phyloP scores from a whole-genome alignment of 2,888 invertebrate species.

The Notocelia uddmanniana region DNA sequence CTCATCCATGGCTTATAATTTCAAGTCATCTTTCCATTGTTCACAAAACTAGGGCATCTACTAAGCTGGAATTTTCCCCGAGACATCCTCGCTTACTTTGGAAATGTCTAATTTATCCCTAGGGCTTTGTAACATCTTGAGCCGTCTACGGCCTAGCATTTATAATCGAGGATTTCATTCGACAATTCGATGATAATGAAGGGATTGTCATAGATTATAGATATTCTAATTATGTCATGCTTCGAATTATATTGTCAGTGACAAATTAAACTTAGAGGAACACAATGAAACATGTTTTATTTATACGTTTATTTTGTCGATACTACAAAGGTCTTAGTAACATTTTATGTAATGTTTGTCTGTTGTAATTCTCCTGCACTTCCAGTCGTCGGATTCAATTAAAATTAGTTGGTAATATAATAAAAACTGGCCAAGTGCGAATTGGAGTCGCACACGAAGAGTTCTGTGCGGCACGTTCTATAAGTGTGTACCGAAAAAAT shows the following conservation, averaged over 20 bases:
- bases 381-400: no score
- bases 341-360: no score
- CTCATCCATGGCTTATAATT: not conserved
- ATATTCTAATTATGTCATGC: constrained; percentile 1
- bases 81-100: not conserved
- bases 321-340: no score
- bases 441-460: no score
- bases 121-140: constrained; percentile 15
- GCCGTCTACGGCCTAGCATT: constrained; percentile 23
- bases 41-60: not conserved
- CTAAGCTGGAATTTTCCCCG: not conserved
- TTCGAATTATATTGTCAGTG: not conserved
- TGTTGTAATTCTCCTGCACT: no score
- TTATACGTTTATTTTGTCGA: no score
- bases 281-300: no score
- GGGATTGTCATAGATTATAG: constrained; percentile 1
- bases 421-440: no score
- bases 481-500: no score
- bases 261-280: not conserved
- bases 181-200: constrained; percentile 14
- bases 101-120: constrained; percentile 1
- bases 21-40: not conserved
- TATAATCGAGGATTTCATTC: constrained; percentile 8
- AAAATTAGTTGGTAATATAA: no score
- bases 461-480: no score